Conservation (phyloP, 2,797 vertebrate genomes). For the Spatula versicolor region DNA sequence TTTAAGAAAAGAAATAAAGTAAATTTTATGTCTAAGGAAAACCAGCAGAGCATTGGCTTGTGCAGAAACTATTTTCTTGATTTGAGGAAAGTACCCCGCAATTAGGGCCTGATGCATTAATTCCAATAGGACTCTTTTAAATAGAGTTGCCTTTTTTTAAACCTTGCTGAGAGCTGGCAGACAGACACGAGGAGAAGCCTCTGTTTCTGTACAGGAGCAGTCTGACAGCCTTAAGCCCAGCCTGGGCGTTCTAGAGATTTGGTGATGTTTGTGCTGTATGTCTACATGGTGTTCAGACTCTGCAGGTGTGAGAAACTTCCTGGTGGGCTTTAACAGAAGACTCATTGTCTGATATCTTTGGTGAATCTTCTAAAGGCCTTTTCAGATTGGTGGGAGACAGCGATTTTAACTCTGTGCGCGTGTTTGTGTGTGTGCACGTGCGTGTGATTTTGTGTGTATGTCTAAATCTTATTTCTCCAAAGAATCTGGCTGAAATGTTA, state of each 20-base stretch:
- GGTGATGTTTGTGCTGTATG: not conserved
- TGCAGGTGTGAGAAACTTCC: slow-evolving; percentile 18
- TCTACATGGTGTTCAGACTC: slow-evolving; percentile 25
- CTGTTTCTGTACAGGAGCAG: slow-evolving; percentile 48
- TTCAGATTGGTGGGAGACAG: not conserved
- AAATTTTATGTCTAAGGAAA: slow-evolving; percentile 78
- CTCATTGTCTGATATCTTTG: not conserved
- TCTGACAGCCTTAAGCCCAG: slow-evolving; percentile 71
- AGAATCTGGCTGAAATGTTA: slow-evolving; percentile 49
- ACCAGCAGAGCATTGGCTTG: slow-evolving; percentile 76
- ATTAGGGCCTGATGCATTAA: slow-evolving; percentile 28
- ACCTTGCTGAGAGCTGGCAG: slow-evolving; percentile 22
- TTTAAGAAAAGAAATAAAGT: slow-evolving; percentile 72
- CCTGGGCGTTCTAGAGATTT: slow-evolving; percentile 16
- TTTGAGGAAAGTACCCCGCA: slow-evolving; percentile 48
- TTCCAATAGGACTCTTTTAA: slow-evolving; percentile 22
- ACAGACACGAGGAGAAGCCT: slow-evolving; percentile 36
- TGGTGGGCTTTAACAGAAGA: slow-evolving; percentile 21
- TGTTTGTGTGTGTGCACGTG: no score
- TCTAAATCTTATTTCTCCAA: not conserved
- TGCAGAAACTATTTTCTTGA: slow-evolving; percentile 52
- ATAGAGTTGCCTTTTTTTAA: not conserved
- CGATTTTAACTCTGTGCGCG: not conserved
- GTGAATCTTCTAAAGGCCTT: slow-evolving; percentile 26
- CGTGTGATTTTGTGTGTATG: not conserved